Conservation (phyloP, 2,113 vertebrate genomes). For the Macroglossus sobrinus region DNA sequence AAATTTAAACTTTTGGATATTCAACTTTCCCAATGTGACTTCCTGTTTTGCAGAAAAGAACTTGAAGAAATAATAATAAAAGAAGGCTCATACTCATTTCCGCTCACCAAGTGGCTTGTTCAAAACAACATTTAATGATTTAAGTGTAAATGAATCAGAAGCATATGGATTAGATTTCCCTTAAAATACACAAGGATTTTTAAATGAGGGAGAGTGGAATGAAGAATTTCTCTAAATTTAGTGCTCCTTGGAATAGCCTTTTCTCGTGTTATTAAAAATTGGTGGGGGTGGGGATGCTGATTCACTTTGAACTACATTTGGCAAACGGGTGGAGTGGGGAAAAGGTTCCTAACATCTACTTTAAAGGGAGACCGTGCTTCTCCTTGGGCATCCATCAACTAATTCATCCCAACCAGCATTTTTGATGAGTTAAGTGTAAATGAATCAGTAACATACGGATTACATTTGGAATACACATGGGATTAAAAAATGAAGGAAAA, state of each 20-base stretch:
- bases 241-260: conserved; percentile 51
- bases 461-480: conserved; percentile 73
- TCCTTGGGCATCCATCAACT: conserved; percentile 64
- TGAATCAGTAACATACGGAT: conserved; percentile 70
- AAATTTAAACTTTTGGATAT: conserved; percentile 51
- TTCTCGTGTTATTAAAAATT: conserved; percentile 66
- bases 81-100: conserved; percentile 51
- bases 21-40: conserved; percentile 39
- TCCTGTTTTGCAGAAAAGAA: conserved; percentile 71
- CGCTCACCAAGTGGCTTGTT: conserved; percentile 60
- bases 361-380: conserved; percentile 53
- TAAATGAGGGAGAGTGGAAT: conserved; percentile 61
- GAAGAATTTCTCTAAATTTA: conserved; percentile 68
- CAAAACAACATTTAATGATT: conserved; percentile 75
- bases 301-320: conserved; percentile 68
- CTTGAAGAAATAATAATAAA: conserved; percentile 59
- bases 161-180: conserved; percentile 75
- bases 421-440: conserved; percentile 75
- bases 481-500: conserved; percentile 65
- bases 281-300: background rate
- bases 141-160: conserved; percentile 77
- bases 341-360: conserved; percentile 51
- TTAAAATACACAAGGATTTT: conserved; percentile 68
- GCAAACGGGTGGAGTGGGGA: background rate
- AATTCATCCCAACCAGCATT: conserved; percentile 71